phyloP scores from a whole-genome alignment of 2,888 invertebrate species.

The Clitarchus hookeri region DNA sequence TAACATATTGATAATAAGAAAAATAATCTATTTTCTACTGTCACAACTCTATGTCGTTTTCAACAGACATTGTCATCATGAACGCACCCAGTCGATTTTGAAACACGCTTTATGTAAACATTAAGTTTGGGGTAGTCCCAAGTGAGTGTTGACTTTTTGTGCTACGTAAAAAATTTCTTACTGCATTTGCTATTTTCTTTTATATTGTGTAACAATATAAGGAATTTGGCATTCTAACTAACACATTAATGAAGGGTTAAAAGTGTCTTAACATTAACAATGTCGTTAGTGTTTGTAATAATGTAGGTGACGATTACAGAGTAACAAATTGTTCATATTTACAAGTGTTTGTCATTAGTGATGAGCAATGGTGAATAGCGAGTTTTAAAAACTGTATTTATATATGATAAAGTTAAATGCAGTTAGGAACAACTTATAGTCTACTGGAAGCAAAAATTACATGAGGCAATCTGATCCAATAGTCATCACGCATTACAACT shows the following conservation, averaged over 20 bases:
- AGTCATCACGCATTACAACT: not conserved
- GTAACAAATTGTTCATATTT: not conserved
- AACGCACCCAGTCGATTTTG: no score
- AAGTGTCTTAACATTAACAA: not conserved
- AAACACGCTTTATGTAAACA: no score
- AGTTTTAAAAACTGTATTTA: not conserved
- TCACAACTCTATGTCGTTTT: no score
- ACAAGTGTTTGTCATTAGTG: not conserved
- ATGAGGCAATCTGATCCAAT: not conserved
- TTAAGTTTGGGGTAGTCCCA: no score
- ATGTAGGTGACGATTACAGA: not conserved
- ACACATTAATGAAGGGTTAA: not conserved
- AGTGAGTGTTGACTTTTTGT: no score
- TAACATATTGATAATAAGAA: no score
- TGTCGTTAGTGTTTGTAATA: not conserved
- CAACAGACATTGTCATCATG: no score
- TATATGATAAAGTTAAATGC: not conserved
- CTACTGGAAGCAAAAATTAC: not conserved
- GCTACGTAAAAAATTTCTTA: no score
- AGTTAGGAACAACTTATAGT: not conserved
- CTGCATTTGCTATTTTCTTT: no score
- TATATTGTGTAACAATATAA: no score
- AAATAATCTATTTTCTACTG: no score
- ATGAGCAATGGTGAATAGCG: not conserved
- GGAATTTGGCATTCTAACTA: no score